These are phyloP conservation scores for Operophtera brumata DNA, from an alignment of 2,888 invertebrate species.

Conservation along the genomic window DNA sequence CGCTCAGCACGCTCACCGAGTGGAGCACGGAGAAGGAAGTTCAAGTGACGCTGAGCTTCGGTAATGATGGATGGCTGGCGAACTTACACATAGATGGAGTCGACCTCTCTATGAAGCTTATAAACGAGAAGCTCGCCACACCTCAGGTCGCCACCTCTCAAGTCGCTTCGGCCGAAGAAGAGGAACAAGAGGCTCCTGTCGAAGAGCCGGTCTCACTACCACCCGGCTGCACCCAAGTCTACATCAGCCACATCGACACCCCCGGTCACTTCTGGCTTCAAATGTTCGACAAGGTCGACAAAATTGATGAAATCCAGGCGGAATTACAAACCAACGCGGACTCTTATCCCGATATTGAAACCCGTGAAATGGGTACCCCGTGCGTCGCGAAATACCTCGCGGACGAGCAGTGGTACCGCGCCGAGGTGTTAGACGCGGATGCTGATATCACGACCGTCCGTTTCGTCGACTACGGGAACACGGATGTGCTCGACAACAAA, in stretches of 20 bases:
- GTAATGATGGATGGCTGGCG: slow-evolving; percentile 79
- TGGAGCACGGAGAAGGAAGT: slow-evolving; percentile 76
- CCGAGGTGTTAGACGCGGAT: slow-evolving; percentile 90
- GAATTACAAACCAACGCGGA: slow-evolving; percentile 82
- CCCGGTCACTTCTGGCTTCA: slow-evolving; percentile 90
- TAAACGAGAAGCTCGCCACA: slow-evolving; percentile 64
- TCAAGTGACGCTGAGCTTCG: slow-evolving; percentile 75
- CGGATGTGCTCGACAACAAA: slow-evolving; percentile 85
- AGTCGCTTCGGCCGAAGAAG: slow-evolving; percentile 42
- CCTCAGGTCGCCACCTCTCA: slow-evolving; percentile 60
- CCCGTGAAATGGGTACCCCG: slow-evolving; percentile 81
- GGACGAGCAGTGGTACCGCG: slow-evolving; percentile 96
- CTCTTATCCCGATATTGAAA: slow-evolving; percentile 76
- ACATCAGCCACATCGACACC: slow-evolving; percentile 86
- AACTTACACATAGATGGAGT: slow-evolving; percentile 75
- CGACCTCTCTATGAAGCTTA: slow-evolving; percentile 74
- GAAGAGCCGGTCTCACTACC: slow-evolving; percentile 60
- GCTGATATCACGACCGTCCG: slow-evolving; percentile 87
- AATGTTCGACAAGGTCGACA: slow-evolving; percentile 77
- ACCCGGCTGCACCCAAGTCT: slow-evolving; percentile 70
- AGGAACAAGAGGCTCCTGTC: slow-evolving; percentile 34
- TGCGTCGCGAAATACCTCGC: slow-evolving; percentile 90
- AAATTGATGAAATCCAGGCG: slow-evolving; percentile 82
- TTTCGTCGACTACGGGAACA: slow-evolving; percentile 90
- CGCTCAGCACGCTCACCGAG: slow-evolving; percentile 58